Evolutionary conservation across 2,888 invertebrate species (phyloP).

Genomic region (Cryptocheilus praepositus): DNA sequence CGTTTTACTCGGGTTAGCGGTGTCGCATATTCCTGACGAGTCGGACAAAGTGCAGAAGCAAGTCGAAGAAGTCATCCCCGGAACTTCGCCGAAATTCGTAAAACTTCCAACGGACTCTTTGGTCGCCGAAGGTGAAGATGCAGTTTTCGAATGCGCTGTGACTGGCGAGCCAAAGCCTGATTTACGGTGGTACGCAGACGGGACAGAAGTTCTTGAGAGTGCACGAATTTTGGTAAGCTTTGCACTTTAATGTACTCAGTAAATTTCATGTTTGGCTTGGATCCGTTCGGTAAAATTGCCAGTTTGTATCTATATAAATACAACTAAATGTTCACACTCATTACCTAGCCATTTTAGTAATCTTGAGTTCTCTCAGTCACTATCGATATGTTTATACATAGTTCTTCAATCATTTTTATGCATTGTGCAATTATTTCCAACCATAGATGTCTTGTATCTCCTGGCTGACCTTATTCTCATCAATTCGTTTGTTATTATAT

Average conservation of each 20-base stretch:
- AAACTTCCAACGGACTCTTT: constrained; percentile 83
- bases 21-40: not conserved
- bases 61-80: constrained; percentile 39
- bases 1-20: not conserved
- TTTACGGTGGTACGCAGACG: constrained; percentile 84
- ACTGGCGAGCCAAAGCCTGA: constrained; percentile 82
- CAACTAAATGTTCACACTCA: too few species aligned
- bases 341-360: too few species aligned
- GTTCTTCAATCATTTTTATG: too few species aligned
- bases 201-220: constrained; percentile 77
- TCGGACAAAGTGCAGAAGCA: constrained; percentile 12
- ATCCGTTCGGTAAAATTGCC: too few species aligned
- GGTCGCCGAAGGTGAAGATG: constrained; percentile 83
- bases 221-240: constrained; percentile 78
- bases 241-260: not conserved
- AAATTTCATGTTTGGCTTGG: too few species aligned
- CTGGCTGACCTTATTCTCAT: too few species aligned
- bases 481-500: not conserved
- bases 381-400: too few species aligned
- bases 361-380: too few species aligned
- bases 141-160: constrained; percentile 82
- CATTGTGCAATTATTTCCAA: too few species aligned
- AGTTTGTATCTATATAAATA: too few species aligned
- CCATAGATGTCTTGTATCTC: too few species aligned
- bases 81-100: constrained; percentile 81